Conservation (phyloP, 2,888 invertebrate genomes). For the Danaus chrysippus region DNA sequence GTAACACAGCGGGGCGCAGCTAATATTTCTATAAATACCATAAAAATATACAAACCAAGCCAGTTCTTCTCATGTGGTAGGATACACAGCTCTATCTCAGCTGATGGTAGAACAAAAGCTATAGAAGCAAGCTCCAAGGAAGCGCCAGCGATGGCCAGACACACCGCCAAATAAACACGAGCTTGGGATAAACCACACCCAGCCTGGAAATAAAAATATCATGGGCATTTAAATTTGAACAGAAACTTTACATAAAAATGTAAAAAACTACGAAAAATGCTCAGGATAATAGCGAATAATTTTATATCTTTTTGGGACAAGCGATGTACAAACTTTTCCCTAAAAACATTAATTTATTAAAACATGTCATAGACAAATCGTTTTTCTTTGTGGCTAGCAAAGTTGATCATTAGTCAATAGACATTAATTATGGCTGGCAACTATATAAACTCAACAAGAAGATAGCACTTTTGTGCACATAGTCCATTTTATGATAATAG, state of each 20-base stretch:
- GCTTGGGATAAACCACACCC: conserved; percentile 85
- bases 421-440: too few relatives aligned
- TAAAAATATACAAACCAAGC: conserved; percentile 76
- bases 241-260: too few relatives aligned
- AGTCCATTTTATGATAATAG: not conserved
- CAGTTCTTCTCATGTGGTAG: conserved; percentile 85
- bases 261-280: too few relatives aligned
- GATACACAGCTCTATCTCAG: conserved; percentile 88
- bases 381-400: too few relatives aligned
- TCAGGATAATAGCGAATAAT: not conserved
- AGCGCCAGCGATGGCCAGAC: conserved; percentile 83
- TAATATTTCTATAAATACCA: too few relatives aligned
- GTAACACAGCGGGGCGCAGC: too few relatives aligned
- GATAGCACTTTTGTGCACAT: too few relatives aligned
- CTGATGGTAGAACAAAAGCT: conserved; percentile 85
- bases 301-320: not conserved
- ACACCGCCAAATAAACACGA: conserved; percentile 81
- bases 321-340: too few relatives aligned
- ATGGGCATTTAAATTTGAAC: not conserved
- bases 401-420: too few relatives aligned
- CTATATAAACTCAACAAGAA: too few relatives aligned
- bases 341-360: too few relatives aligned
- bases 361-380: too few relatives aligned
- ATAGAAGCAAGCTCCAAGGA: conserved; percentile 84
- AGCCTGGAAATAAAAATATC: conserved; percentile 66